Evolutionary conservation across 1,140 invertebrate species (phyloP), one percentile per base, ranked within the genome.

Genomic region (Drosophila lacteicornis): DNA sequence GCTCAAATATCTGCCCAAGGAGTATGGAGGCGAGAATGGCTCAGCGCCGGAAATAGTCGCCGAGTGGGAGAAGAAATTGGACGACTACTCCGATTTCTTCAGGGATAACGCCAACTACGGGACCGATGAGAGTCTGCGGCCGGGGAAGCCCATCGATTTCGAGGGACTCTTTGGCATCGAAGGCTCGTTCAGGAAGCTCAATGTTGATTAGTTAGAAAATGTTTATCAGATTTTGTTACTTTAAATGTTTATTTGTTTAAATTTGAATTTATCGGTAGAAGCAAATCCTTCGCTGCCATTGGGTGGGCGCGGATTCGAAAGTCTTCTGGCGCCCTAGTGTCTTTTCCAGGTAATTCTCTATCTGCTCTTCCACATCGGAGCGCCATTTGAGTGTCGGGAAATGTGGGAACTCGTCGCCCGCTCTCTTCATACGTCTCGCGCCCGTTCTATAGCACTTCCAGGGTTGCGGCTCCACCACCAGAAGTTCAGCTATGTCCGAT

Each of bases 391-490:
- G 91, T 17, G 80, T 71, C 50, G 94, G 83, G 79, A 95, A 95
- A 7, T 94, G 74, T 0, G 94, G 94, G 92, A 97, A 97, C 15
- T 93, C 92, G 46, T 93, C 92, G 0, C 82, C 94, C 19, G 94
- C 93, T 78, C 94, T 94, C 79, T 95, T 95, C 69, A 97, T 86
- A 76, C 96, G 94, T 80, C 95, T 95, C 13, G 95, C 94, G 0
- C 96, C 97, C 61, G 94, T 95, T 91, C 94, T 94, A 71, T 97
- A 97, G 84, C 96, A 97, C 81, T 96, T 96, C 96, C 96, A 97
- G 6, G 95, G 95, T 86, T 97, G 97, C 4, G 96, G 96, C 92
- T 97, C 97, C 62, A 97, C 93, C 2, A 97, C 93, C 9, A 97
- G 85, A 42, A 95, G 93, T 43, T 94, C 93, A 2, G 94, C 91